phyloP scores from a whole-genome alignment of 92 coral and sea anemone species.

The Palythoa caribaeorum region DNA sequence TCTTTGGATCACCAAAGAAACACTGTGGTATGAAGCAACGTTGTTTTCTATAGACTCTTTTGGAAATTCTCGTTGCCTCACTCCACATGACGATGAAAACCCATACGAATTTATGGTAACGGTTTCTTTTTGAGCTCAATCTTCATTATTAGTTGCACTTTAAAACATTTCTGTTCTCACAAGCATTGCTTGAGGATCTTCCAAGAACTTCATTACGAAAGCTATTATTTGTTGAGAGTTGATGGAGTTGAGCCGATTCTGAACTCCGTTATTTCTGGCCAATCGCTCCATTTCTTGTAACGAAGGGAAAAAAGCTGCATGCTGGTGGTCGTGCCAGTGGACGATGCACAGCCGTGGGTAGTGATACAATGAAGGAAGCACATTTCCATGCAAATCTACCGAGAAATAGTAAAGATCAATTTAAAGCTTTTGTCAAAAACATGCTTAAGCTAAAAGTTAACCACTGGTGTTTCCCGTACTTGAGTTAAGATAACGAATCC shows the following conservation, averaged over 20 bases:
- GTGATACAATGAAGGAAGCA: constrained; percentile 75
- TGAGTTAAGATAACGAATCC: no score
- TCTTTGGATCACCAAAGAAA: no score
- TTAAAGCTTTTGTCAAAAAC: neutral
- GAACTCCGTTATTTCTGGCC: constrained; percentile 71
- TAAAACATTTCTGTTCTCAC: constrained; percentile 87
- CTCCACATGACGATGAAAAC: no score
- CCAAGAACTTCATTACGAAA: constrained; percentile 77
- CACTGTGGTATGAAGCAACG: no score
- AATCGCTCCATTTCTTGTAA: constrained; percentile 73
- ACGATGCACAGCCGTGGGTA: constrained; percentile 96
- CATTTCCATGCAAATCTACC: constrained; percentile 14
- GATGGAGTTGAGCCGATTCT: constrained; percentile 78
- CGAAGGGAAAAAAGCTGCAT: constrained; percentile 95
- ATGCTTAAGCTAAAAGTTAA: no score
- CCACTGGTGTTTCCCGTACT: no score
- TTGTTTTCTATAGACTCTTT: no score
- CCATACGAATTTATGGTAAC: no score
- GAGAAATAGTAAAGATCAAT: neutral
- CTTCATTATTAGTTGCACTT: neutral
- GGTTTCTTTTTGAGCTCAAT: no score
- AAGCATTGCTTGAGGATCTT: constrained; percentile 72
- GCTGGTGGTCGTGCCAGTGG: constrained; percentile 85
- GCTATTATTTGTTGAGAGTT: constrained; percentile 83
- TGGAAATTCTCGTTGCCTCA: no score